These are phyloP conservation scores for Trichonephila inaurata DNA, from an alignment of 1,140 invertebrate species.

Conservation along the genomic window DNA sequence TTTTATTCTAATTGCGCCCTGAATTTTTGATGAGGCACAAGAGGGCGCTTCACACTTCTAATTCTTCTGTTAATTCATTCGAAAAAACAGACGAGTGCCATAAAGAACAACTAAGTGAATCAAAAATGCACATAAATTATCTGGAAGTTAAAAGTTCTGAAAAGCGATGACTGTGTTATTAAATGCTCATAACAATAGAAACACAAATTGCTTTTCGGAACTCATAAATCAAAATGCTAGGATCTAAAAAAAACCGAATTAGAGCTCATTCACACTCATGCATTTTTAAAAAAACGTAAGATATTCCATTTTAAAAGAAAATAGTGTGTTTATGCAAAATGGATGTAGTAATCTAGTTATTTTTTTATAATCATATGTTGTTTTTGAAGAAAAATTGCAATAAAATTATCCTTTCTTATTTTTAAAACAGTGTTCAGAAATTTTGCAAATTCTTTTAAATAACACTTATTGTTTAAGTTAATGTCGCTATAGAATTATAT, in stretches of 20 bases:
- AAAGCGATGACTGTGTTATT: neutral
- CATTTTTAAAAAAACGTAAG: too few relatives aligned
- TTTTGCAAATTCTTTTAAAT: too few relatives aligned
- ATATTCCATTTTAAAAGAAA: too few relatives aligned
- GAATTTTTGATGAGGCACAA: neutral
- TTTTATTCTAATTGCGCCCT: slow-evolving; percentile 25
- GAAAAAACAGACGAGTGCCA: neutral
- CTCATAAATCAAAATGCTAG: neutral
- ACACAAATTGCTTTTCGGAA: neutral
- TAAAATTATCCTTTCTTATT: too few relatives aligned
- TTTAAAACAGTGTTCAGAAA: too few relatives aligned
- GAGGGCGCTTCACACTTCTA: neutral
- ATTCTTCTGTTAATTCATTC: neutral
- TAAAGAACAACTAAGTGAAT: neutral
- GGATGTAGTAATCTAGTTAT: too few relatives aligned
- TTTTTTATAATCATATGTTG: too few relatives aligned
- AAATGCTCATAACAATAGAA: neutral
- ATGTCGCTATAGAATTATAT: too few relatives aligned
- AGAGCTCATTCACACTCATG: neutral
- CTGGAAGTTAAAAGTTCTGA: neutral
- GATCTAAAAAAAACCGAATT: neutral
- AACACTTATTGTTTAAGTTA: too few relatives aligned
- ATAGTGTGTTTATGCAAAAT: too few relatives aligned
- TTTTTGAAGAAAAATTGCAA: too few relatives aligned
- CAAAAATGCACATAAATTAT: neutral